Base-by-base conservation (phyloP, 2,888 invertebrate genomes). In the Strigamia transsilvanica region DNA sequence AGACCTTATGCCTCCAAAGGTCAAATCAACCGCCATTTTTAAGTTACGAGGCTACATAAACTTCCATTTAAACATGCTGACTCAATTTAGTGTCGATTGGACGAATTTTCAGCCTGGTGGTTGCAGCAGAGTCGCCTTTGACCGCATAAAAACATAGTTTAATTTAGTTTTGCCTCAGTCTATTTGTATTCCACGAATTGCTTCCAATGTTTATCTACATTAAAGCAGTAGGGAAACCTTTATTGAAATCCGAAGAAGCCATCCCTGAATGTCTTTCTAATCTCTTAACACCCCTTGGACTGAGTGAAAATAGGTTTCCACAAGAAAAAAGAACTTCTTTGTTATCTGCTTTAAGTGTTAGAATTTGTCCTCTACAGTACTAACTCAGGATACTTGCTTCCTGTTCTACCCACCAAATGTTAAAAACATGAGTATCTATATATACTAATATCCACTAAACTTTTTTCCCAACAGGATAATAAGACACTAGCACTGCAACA, bases 261-360 rank as follows among this genome's bases (percentile, higher is more conserved):
- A 23, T 6, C 23, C 61, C 18, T 23, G 61, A 66, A 66, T 66
- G 61, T 66, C 21, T 23, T 21, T 66, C 61, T 66, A 66, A 66
- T 66, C 61, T 66, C 61, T 21, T 66, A 66, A 66, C 18, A 66
- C 61, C 9, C n/a, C 61, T 66, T 66, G 21, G 61, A 12, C 61
- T 6, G 18, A 23, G 61, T 66, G 61, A 23, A 18, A 66, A 66
- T 66, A n/a, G 61, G 23, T 66, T 21, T 66, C 4, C 18, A 21
- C 2, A 66, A 23, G 7, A 23, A 66, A 10, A 18, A 66, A 66
- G 7, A 66, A 23, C 2, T 66, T 0, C 7, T 21, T 21, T 66
- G 23, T 66, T 38, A 38, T 38, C 34, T 34, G 21, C 18, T n/a
- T 23, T 66, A 21, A 66, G 21, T 66, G 61, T 66, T 66, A 10